Evolutionary conservation across 2,113 vertebrate species (phyloP), one percentile per base, ranked within the genome.

Genomic region (Burhinus bistriatus): DNA sequence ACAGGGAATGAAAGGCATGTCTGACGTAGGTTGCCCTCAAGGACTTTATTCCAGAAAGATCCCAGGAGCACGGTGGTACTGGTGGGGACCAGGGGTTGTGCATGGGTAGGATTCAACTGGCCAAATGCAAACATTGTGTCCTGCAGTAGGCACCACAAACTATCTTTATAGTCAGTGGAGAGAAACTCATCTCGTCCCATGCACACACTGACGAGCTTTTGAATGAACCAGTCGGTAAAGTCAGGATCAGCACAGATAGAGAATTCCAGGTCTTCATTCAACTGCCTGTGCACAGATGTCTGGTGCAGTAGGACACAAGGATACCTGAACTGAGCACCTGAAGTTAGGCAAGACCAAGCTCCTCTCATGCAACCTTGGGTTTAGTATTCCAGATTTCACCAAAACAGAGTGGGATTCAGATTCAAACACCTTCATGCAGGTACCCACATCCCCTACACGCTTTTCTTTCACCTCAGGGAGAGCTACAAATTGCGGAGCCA

Each of bases 1-100:
- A 27, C 25, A 73, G 59, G 25, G 19, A 72, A 12, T 32, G 34
- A 82, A 68, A 77, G 12, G 59, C 19, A 0, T 0, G 0, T 78
- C 29, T 82, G 58, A 23, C 0, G 2, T 17, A 78, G 52, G 18
- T 59, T 89, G 71, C 21, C 30, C 38, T 90, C 14, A 4, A 68
- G 40, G 42, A 62, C 25, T 30, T 71, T 26, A 0, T 69, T 70
- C 23, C 61, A 68, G 84, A 58, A 57, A 62, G 38, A 68, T 38
- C 42, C 49, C 38, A 70, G n/a, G 19, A 85, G 12, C n/a, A 76
- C 2, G 0, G 55, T 10, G 23, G 72, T n/a, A 38, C 22, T 2
- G 9, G n/a, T 19, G 6, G 15, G 4, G 19, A 45, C 8, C 12
- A 58, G 16, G 19, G 26, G 12, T 45, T 40, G 10, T 44, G 21